Evolutionary conservation across 2,113 vertebrate genomes (phyloP).

Genomic region (Leptobrachium leishanense): DNA sequence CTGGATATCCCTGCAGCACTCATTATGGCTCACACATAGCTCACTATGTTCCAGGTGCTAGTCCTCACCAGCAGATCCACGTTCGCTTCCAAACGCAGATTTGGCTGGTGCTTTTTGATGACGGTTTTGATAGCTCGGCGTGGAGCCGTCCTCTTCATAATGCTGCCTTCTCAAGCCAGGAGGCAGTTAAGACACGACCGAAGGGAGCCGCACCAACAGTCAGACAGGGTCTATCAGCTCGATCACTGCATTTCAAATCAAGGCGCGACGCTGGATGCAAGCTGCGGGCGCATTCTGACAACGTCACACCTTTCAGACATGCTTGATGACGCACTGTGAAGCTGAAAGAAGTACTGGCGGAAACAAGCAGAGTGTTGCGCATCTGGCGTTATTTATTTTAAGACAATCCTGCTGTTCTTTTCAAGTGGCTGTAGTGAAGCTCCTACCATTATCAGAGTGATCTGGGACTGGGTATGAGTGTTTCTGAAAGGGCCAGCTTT

Average conservation of each 20-base stretch:
- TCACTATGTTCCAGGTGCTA: not conserved
- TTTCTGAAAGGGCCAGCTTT: too few species aligned
- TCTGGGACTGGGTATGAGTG: too few species aligned
- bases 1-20: too few species aligned
- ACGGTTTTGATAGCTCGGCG: conserved; percentile 60
- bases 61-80: conserved; percentile 70
- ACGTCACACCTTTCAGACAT: not conserved
- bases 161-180: rapidly evolving
- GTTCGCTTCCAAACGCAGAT: conserved; percentile 56
- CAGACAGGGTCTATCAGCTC: not conserved
- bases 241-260: not conserved
- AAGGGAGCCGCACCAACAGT: too few species aligned
- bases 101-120: conserved; percentile 62
- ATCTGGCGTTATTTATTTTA: too few species aligned
- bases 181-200: not conserved
- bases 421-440: too few species aligned
- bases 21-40: not conserved
- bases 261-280: not conserved
- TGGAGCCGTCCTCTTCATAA: conserved; percentile 55
- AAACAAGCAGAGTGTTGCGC: too few species aligned
- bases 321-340: not conserved
- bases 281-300: not conserved
- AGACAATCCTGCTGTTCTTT: too few species aligned
- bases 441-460: too few species aligned
- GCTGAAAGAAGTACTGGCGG: too few species aligned